Base-by-base conservation (phyloP, 2,888 invertebrate genomes). In the Polietes domitor region DNA sequence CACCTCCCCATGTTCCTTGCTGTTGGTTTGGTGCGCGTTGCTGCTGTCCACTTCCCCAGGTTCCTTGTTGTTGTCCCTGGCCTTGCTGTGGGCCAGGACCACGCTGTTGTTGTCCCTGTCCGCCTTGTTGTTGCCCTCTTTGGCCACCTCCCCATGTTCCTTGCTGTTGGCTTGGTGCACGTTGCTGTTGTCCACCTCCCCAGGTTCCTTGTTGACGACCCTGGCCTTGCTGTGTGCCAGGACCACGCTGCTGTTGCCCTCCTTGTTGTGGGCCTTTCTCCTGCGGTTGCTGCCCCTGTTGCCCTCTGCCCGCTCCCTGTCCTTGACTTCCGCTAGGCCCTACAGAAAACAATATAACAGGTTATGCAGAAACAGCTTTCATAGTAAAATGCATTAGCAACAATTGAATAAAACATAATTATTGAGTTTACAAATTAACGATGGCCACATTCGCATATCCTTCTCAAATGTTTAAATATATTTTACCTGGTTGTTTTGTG, bases 21-120 rank as follows among this genome's bases (percentile, higher is more conserved):
- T 55, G 81, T 21, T 58, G 58, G 53, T 53, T 73, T 68, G 58
- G 79, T n/a, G n/a, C 73, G 32, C 37, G 71, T 24, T 82, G 83
- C 65, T 41, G 32, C 53, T 32, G 55, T 28, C 12, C 58, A 9
- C 37, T n/a, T 3, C 50, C 26, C 26, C 24, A 24, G 24, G 12
- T 4, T 4, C 19, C 24, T 21, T 68, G 58, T 55, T 65, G 83
- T 4, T 55, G 76, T 7, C 80, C 78, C 43, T 9, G 74, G 15
- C 24, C 28, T 43, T 53, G 75, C 15, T 70, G 63, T 6, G 28
- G 50, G 6, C 15, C 21, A 21, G 70, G 63, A 12, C 28, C 32
- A 21, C 21, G 77, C 5, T 77, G 55, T 3, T 19, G n/a, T 43
- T 68, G 41, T 10, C 50, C 24, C 12, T 9, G 9, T 37, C 17